Percentiles rank a stretch among this genome's conserved stretches.
phyloP scores from a whole-genome alignment of 2,888 invertebrate species.

The Drosophila buzzatii region DNA sequence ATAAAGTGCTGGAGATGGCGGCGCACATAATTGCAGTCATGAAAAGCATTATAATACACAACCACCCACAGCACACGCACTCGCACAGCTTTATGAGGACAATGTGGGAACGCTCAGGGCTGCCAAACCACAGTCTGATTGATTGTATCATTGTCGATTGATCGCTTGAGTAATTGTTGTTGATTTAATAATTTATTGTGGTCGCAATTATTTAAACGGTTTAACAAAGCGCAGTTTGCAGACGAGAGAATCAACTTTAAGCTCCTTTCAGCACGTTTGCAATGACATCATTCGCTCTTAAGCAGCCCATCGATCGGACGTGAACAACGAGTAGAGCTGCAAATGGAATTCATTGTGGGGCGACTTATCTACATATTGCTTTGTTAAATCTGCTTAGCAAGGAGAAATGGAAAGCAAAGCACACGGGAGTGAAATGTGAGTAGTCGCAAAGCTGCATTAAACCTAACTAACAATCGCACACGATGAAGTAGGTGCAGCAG shows the following conservation, averaged over 20 bases:
- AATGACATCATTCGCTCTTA: conserved; percentile 46
- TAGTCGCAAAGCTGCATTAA: conserved; percentile 68
- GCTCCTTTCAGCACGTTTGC: background rate
- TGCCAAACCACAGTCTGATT: conserved; percentile 56
- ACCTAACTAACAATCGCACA: conserved; percentile 44
- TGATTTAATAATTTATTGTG: conserved; percentile 78
- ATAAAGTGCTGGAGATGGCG: conserved; percentile 34
- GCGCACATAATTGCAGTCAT: conserved; percentile 71
- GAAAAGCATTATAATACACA: conserved; percentile 64
- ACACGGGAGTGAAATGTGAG: background rate
- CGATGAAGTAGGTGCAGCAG: conserved; percentile 52
- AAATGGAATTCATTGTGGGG: conserved; percentile 53
- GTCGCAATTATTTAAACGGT: conserved; percentile 68
- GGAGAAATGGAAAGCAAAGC: conserved; percentile 14
- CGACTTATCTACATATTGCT: conserved; percentile 60
- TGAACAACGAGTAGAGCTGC: conserved; percentile 10
- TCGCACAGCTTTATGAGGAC: conserved; percentile 17
- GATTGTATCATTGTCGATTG: conserved; percentile 63
- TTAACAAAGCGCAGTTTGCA: conserved; percentile 16
- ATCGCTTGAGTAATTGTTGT: conserved; percentile 70
- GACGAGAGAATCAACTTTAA: background rate
- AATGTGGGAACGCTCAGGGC: conserved; percentile 15
- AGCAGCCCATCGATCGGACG: conserved; percentile 43
- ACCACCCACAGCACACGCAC: conserved; percentile 1
- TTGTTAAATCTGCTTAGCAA: conserved; percentile 64